Evolutionary conservation across 2,113 vertebrate genomes (phyloP).

Genomic region (Tyrannus savana): DNA sequence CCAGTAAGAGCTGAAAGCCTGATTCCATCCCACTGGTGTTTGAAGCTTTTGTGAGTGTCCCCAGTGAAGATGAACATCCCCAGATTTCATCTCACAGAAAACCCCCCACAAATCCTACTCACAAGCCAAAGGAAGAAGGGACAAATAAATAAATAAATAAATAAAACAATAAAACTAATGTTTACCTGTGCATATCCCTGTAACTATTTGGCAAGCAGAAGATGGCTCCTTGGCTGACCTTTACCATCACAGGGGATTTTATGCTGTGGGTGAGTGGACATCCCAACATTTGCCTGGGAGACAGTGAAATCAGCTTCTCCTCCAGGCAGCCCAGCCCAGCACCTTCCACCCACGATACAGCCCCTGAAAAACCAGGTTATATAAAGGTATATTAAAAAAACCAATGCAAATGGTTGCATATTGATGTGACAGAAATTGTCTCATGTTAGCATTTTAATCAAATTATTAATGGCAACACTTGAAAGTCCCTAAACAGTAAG

Average conservation of each 20-base stretch:
- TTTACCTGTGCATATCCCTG: not conserved
- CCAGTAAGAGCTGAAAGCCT: not conserved
- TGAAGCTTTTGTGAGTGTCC: not conserved
- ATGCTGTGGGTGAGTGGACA: not conserved
- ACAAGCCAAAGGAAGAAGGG: not conserved
- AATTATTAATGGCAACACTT: not conserved
- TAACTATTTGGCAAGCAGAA: not conserved
- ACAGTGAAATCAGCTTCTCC: not conserved
- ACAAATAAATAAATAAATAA: no score
- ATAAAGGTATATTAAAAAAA: not conserved
- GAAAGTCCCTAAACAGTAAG: not conserved
- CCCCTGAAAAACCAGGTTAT: not conserved
- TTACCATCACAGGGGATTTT: not conserved
- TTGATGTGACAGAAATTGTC: not conserved
- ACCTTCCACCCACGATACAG: not conserved
- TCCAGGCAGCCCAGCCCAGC: not conserved
- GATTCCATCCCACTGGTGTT: not conserved
- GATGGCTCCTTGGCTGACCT: not conserved
- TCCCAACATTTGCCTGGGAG: not conserved
- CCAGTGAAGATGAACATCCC: not conserved
- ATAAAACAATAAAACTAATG: not conserved
- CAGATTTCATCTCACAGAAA: not conserved
- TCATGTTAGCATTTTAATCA: not conserved
- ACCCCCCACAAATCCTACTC: not conserved
- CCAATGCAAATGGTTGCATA: not conserved